These are phyloP conservation scores for Benthosema pterotum DNA, from an alignment of 2,797 vertebrate species.

Conservation along the genomic window DNA sequence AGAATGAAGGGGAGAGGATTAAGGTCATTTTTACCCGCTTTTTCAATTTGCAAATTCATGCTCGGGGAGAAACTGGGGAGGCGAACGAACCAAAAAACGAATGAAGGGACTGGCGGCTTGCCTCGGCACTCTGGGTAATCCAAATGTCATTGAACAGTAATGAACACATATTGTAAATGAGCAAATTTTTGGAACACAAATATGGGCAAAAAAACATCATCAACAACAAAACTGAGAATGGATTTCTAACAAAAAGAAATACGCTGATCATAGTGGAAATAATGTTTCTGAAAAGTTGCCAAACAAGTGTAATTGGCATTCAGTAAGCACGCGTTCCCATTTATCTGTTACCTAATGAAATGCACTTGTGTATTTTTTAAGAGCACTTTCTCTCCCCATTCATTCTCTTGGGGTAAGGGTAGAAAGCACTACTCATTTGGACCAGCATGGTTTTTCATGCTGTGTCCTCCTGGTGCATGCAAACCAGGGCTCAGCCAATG, in stretches of 20 bases:
- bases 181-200: no score
- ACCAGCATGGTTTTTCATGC: conserved; percentile 28
- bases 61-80: conserved; percentile 59
- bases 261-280: not conserved
- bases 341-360: conserved; percentile 49
- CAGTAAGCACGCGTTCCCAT: conserved; percentile 31
- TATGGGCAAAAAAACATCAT: no score
- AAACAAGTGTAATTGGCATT: conserved; percentile 43
- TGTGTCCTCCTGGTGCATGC: conserved; percentile 46
- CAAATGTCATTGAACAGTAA: conserved; percentile 70
- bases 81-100: conserved; percentile 26
- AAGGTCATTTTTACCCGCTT: conserved; percentile 80
- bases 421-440: conserved; percentile 26
- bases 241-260: conserved; percentile 62
- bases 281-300: conserved; percentile 27
- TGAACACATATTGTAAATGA: conserved; percentile 17
- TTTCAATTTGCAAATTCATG: conserved; percentile 80
- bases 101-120: conserved; percentile 61
- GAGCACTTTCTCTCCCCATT: conserved; percentile 28
- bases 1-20: conserved; percentile 75
- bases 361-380: conserved; percentile 25
- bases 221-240: not conserved
- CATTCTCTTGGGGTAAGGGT: not conserved
- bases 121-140: conserved; percentile 69
- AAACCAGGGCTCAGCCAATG: conserved; percentile 42